Evolutionary conservation across 2,797 vertebrate genomes (phyloP).

Genomic region (Heliangelus exortis): DNA sequence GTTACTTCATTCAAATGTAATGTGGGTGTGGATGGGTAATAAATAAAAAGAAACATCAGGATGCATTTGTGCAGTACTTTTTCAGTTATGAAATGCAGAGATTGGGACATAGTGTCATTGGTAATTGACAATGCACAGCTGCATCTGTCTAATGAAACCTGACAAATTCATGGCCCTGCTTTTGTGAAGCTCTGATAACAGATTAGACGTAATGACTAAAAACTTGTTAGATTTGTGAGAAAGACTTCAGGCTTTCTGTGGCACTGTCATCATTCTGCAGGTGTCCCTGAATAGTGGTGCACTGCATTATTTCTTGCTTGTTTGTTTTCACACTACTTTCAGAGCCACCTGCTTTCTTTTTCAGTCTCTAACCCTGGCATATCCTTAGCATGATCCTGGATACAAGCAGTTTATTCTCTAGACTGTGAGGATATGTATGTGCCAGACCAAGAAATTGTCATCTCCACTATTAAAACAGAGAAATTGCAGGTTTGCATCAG

Average conservation of each 20-base stretch:
- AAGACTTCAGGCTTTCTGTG: background rate
- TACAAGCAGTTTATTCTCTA: background rate
- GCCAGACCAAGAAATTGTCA: background rate
- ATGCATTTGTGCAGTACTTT: background rate
- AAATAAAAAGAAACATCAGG: background rate
- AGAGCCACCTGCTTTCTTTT: background rate
- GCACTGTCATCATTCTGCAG: background rate
- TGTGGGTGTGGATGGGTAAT: background rate
- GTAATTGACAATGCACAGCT: background rate
- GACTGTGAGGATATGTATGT: fast-evolving
- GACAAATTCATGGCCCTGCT: background rate
- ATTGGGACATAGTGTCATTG: background rate
- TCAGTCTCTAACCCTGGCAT: background rate
- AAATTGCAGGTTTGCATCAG: background rate
- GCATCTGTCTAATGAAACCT: background rate
- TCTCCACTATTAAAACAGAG: background rate
- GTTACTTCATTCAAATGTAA: background rate
- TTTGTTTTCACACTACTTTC: background rate
- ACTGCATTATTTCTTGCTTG: background rate
- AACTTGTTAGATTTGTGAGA: background rate
- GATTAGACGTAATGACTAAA: background rate
- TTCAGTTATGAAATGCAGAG: background rate
- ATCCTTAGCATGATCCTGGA: background rate
- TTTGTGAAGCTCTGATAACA: background rate
- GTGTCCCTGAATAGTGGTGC: background rate